Percentiles rank a stretch among this genome's conserved stretches.
Conservation (phyloP, 2,888 invertebrate genomes). For the Dasysyrphus albostriatus region DNA sequence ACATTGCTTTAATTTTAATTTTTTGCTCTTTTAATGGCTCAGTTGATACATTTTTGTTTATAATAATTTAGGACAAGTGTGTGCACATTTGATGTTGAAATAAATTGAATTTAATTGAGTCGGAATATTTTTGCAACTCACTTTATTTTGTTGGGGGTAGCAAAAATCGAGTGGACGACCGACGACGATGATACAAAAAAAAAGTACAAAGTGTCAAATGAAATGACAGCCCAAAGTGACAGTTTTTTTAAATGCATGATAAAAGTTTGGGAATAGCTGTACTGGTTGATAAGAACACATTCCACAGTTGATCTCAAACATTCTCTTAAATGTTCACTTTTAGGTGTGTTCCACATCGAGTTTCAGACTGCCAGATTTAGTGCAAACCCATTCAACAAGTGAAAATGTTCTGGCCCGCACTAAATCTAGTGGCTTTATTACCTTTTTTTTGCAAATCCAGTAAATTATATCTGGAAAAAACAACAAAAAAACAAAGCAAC, state of each 20-base stretch:
- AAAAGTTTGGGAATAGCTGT: neutral
- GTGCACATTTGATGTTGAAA: slow-evolving; percentile 24
- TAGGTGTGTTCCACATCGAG: too few species aligned
- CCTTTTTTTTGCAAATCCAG: too few species aligned
- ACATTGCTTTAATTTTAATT: slow-evolving; percentile 57
- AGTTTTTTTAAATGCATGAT: slow-evolving; percentile 2
- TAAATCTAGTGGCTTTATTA: too few species aligned
- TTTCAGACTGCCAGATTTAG: too few species aligned
- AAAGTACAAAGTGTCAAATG: slow-evolving; percentile 51
- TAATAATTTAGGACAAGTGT: slow-evolving; percentile 24
- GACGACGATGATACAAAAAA: slow-evolving; percentile 46
- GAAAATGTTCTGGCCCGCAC: too few species aligned
- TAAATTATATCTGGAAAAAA: too few species aligned
- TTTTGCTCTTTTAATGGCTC: slow-evolving; percentile 1
- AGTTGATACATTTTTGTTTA: slow-evolving; percentile 20
- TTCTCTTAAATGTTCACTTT: too few species aligned
- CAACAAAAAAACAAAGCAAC: too few species aligned
- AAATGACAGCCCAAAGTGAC: slow-evolving; percentile 39
- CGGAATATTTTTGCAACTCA: slow-evolving; percentile 50
- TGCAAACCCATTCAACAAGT: too few species aligned
- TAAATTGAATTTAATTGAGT: slow-evolving; percentile 67
- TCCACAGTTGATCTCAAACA: slow-evolving; percentile 10
- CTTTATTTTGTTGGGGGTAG: slow-evolving; percentile 63
- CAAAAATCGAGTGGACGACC: slow-evolving; percentile 42
- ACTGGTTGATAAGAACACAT: neutral